Conservation (phyloP, 2,888 invertebrate genomes). For the Himalopsyche japonica region DNA sequence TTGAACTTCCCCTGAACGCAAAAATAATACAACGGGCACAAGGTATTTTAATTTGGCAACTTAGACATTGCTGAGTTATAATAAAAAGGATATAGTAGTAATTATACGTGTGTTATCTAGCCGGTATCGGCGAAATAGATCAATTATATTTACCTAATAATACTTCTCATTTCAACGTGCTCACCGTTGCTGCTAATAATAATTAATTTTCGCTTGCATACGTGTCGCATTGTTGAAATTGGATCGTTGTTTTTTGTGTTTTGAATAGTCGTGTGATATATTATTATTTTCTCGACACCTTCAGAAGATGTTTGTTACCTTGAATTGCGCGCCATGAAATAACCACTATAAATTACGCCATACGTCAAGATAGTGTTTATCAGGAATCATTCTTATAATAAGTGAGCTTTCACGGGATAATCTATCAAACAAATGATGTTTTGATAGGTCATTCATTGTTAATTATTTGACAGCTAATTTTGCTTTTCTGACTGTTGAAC, state of each 20-base stretch:
- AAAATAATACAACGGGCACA: neutral
- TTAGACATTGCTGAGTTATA: neutral
- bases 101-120: too few relatives aligned
- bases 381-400: neutral
- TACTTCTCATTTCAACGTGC: neutral
- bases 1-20: neutral
- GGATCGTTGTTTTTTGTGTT: slow-evolving; percentile 18
- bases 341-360: neutral
- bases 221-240: slow-evolving; percentile 8
- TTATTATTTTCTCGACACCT: neutral
- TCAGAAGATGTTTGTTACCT: neutral
- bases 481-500: neutral
- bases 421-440: neutral
- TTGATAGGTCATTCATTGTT: too few relatives aligned
- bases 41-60: neutral
- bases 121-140: too few relatives aligned
- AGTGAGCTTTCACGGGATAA: neutral
- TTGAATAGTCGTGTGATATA: neutral
- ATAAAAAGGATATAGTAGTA: neutral
- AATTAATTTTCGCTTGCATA: neutral
- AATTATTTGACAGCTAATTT: too few relatives aligned
- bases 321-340: slow-evolving; percentile 14
- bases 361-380: slow-evolving; percentile 5
- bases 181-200: neutral
- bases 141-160: too few relatives aligned